Evolutionary conservation across 2,888 invertebrate genomes (phyloP).

Genomic region (Polylopha cassiicola): DNA sequence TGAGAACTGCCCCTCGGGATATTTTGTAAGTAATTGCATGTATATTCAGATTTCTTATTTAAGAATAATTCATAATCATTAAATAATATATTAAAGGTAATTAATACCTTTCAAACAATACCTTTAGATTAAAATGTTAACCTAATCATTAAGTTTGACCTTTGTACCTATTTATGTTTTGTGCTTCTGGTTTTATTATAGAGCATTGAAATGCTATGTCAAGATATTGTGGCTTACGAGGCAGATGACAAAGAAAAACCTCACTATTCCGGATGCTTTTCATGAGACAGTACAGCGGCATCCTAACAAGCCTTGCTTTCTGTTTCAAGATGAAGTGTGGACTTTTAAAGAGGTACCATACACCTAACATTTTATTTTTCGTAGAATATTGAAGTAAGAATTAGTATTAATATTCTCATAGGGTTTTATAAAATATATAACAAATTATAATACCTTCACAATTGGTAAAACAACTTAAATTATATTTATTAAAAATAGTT

Average conservation of each 20-base stretch:
- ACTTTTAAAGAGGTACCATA: conserved; percentile 89
- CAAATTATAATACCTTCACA: too few species aligned
- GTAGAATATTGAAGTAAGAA: too few species aligned
- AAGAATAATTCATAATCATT: too few species aligned
- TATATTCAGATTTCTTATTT: too few species aligned
- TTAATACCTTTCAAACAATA: conserved; percentile 1
- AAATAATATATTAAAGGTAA: conserved; percentile 6
- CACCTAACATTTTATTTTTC: too few species aligned
- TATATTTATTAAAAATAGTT: too few species aligned
- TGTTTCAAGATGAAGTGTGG: conserved; percentile 90
- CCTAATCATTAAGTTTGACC: conserved; percentile 9
- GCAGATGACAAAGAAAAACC: conserved; percentile 80
- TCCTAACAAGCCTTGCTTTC: conserved; percentile 89
- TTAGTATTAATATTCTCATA: too few species aligned
- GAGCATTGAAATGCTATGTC: conserved; percentile 82
- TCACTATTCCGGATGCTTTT: conserved; percentile 88
- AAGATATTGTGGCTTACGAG: conserved; percentile 81
- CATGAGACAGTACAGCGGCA: conserved; percentile 83
- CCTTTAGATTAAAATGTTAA: conserved; percentile 12
- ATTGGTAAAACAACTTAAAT: too few species aligned
- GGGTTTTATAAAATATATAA: too few species aligned
- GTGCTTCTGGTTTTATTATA: conserved; percentile 58
- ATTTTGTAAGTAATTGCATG: conserved; percentile 76
- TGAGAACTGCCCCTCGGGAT: conserved; percentile 85
- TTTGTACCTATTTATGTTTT: conserved; percentile 9